Conservation (phyloP, 53 echinoderm and acorn worm species). For the Holothuria scabra region DNA sequence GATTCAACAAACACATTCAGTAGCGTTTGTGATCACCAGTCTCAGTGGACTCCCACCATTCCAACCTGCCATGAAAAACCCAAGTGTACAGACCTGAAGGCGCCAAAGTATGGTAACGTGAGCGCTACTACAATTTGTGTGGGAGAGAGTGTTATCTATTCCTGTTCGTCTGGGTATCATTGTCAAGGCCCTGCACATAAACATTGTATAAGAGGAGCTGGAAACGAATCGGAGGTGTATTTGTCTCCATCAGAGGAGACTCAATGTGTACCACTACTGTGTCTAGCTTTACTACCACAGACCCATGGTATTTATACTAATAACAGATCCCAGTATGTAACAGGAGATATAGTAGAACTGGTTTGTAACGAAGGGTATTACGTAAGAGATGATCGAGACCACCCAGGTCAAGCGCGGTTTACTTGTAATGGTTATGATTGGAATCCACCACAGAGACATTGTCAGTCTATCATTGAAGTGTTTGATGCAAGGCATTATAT, state of each 20-base stretch:
- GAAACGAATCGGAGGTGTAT: background rate
- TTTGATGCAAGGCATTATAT: slow-evolving; percentile 16
- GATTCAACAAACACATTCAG: slow-evolving; percentile 25
- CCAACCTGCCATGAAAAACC: slow-evolving; percentile 28
- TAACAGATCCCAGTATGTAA: slow-evolving; percentile 8
- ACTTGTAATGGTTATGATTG: slow-evolving; percentile 27
- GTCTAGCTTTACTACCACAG: slow-evolving; percentile 43
- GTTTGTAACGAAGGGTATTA: slow-evolving; percentile 2
- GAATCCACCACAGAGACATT: slow-evolving; percentile 46
- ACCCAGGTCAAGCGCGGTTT: background rate
- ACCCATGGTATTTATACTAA: background rate
- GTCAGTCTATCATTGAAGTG: slow-evolving; percentile 33
- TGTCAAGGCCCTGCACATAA: background rate
- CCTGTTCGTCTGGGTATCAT: background rate
- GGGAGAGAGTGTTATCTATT: background rate
- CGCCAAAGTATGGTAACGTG: slow-evolving; percentile 20
- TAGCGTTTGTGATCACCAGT: slow-evolving; percentile 29
- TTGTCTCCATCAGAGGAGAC: slow-evolving; percentile 40
- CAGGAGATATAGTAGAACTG: background rate
- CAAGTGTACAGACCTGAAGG: slow-evolving; percentile 22
- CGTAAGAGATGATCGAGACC: background rate
- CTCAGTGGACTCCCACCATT: slow-evolving; percentile 27
- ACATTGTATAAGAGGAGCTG: background rate
- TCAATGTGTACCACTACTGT: slow-evolving; percentile 33
- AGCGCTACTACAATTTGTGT: slow-evolving; percentile 16